Evolutionary conservation across 1,140 invertebrate species (phyloP).

Genomic region (Pseudomyrmex sp.): DNA sequence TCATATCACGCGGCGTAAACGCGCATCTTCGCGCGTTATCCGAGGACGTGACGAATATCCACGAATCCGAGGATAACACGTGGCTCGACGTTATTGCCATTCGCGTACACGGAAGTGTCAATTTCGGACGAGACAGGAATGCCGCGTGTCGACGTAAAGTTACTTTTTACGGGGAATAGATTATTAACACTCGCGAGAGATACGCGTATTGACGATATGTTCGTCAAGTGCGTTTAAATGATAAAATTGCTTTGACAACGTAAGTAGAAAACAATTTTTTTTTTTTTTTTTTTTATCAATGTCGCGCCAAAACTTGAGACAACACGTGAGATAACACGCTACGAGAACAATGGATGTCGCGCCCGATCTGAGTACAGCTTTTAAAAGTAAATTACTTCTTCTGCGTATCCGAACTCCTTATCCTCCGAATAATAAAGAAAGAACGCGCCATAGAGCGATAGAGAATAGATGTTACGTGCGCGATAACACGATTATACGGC

Average conservation of each 20-base stretch:
- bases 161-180: slow-evolving; percentile 3
- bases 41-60: slow-evolving; percentile 34
- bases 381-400: no score
- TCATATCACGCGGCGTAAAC: neutral
- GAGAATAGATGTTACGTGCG: neutral
- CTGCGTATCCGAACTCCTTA: neutral
- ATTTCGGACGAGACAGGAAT: slow-evolving; percentile 3
- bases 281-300: no score
- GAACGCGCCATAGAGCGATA: neutral
- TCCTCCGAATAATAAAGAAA: neutral
- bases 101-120: slow-evolving; percentile 14
- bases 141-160: neutral
- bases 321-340: no score
- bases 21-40: slow-evolving; percentile 10
- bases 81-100: neutral
- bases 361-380: no score
- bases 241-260: no score
- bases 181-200: neutral
- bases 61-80: slow-evolving; percentile 35
- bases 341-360: no score
- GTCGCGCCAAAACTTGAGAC: no score
- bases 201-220: neutral
- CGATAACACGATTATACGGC: slow-evolving; percentile 5
- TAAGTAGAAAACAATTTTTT: no score
- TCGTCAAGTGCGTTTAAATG: neutral